Evolutionary conservation across 2,113 vertebrate species (phyloP), one percentile per base, ranked within the genome.

Genomic region (Pteronura brasiliensis): DNA sequence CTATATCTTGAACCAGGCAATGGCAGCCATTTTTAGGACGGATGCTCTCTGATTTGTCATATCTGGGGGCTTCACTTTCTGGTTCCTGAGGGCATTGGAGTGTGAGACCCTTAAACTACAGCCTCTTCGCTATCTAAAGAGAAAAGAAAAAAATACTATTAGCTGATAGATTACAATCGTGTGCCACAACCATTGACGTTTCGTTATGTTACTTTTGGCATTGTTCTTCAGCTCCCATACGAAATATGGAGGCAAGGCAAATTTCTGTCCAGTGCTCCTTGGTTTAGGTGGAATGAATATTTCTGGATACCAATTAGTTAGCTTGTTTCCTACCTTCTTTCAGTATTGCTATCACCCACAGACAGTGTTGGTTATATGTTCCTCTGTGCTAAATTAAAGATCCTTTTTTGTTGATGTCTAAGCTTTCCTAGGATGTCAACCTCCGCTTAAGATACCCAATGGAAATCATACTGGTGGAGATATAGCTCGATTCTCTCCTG

Each of bases 401-500:
- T 67, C 59, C 31, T 92, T 80, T 94, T 36, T 42, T 94, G 11
- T 90, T 82, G 92, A 20, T 52, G 15, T 39, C 18, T 67, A 88
- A 98, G 98, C 98, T 61, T 88, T 12, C 2, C 25, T 94, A 91
- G 91, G 23, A 10, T 99, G 98, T 89, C 95, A 14, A 0, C 96
- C 6, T 82, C 98, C 98, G 21, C 34, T 93, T 5, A 15, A 7
- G 52, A 98, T 98, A 81, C 2, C 84, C 88, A 93, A 98, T 0
- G 98, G 98, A 59, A 97, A 97, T 93, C 97, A 98, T 25, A 39
- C 93, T 15, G 93, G 97, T 88, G 93, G 93, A 39, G 20, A 17
- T 61, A 94, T 18, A 0, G 52, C 52, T 65, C 6, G 23, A 9
- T 98, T 98, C 93, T 15, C 90, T 55, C 81, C 91, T 0, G 98